Evolutionary conservation across 2,113 vertebrate species (phyloP).

Genomic region (Tauraco erythrolophus): DNA sequence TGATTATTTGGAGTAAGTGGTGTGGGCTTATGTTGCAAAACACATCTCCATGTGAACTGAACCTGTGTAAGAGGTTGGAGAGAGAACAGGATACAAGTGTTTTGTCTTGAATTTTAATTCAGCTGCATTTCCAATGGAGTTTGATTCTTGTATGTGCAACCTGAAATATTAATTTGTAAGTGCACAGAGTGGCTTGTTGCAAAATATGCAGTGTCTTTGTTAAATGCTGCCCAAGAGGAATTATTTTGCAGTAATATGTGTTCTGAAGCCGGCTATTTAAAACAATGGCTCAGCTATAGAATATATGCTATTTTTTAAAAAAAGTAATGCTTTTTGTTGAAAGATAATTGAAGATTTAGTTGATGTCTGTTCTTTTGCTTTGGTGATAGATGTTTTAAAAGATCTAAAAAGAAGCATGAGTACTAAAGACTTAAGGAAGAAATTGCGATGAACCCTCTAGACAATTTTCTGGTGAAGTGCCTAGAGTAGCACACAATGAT

Average conservation of each 20-base stretch:
- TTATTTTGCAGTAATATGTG: neutral
- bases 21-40: neutral
- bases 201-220: neutral
- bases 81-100: fast-evolving
- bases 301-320: fast-evolving
- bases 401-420: neutral
- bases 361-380: neutral
- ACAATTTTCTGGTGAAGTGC: neutral
- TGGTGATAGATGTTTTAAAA: neutral
- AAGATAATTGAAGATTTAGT: neutral
- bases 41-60: too few species aligned
- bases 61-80: neutral
- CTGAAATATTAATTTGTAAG: neutral
- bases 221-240: neutral
- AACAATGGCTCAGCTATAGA: neutral
- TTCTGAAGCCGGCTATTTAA: neutral
- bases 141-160: neutral
- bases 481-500: neutral
- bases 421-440: neutral
- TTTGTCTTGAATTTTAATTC: neutral
- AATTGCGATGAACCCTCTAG: neutral
- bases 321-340: neutral
- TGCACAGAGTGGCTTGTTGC: fast-evolving
- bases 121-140: neutral
- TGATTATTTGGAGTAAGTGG: neutral